Percentiles rank a stretch among this genome's conserved stretches.
phyloP scores from a whole-genome alignment of 2,888 invertebrate genomes.

The Drosophila nr. medialis region DNA sequence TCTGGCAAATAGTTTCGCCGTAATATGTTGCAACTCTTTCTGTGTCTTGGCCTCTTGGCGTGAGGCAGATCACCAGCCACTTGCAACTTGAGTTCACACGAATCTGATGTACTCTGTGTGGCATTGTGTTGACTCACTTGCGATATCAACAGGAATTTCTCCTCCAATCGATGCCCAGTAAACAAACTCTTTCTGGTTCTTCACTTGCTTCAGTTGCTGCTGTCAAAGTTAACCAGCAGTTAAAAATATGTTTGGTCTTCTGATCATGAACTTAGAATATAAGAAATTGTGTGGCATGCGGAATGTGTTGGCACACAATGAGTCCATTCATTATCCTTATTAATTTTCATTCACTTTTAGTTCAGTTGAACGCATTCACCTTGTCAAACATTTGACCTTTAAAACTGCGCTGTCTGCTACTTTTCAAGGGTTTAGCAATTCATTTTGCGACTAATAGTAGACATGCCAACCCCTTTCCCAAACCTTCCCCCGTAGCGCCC shows the following conservation, averaged over 20 bases:
- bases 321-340: slow-evolving; percentile 6
- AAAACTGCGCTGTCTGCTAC: slow-evolving; percentile 13
- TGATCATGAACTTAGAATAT: background rate
- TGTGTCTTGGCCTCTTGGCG: background rate
- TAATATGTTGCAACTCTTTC: slow-evolving; percentile 36
- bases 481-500: background rate
- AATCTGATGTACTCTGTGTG: background rate
- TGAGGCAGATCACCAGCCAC: background rate
- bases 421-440: slow-evolving; percentile 49
- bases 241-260: background rate
- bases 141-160: background rate
- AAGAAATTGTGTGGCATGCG: background rate
- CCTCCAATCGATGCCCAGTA: background rate
- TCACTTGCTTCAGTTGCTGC: background rate
- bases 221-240: background rate
- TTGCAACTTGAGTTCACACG: background rate
- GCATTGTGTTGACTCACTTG: background rate
- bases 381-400: slow-evolving; percentile 61
- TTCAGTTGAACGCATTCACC: slow-evolving; percentile 37
- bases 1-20: slow-evolving; percentile 34
- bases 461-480: slow-evolving; percentile 15
- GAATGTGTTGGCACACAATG: background rate
- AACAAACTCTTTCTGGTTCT: background rate
- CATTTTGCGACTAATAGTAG: slow-evolving; percentile 72
- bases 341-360: slow-evolving; percentile 29